Evolutionary conservation across 1,140 invertebrate genomes (phyloP).

Genomic region (Lasioglossum baleicum): DNA sequence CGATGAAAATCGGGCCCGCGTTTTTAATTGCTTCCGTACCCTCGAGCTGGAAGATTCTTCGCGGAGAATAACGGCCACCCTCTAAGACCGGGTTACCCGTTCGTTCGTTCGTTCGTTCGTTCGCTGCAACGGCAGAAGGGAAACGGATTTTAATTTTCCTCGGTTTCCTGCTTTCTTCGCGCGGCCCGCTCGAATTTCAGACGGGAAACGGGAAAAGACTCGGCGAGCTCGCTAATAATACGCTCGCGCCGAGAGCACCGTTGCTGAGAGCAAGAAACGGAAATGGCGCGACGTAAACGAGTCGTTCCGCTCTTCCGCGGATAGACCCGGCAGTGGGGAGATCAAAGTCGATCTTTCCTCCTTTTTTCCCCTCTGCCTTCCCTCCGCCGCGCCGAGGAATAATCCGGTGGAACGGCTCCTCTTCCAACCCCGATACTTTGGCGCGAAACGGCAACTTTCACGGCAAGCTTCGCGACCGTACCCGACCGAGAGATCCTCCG

Average conservation of each 20-base stretch:
- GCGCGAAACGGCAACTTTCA: no score
- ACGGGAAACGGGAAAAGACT: neutral
- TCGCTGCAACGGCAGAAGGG: no score
- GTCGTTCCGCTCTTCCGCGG: conserved; percentile 53
- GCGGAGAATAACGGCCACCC: no score
- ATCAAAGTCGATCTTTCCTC: conserved; percentile 27
- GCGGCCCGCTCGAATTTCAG: conserved; percentile 4
- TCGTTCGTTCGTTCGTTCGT: no score
- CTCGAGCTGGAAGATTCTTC: no score
- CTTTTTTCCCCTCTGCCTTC: no score
- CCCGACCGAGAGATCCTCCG: no score
- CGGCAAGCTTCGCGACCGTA: no score
- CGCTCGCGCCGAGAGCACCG: conserved; percentile 26
- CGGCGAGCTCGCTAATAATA: conserved; percentile 14
- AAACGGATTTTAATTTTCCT: conserved; percentile 34
- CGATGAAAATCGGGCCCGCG: no score
- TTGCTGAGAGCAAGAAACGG: conserved; percentile 45
- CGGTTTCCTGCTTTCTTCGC: neutral
- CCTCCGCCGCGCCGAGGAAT: conserved; percentile 2
- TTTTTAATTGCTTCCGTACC: no score
- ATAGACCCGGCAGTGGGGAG: conserved; percentile 10
- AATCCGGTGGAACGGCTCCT: conserved; percentile 16
- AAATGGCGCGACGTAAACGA: conserved; percentile 49
- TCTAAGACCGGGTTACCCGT: no score
- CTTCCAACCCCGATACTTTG: conserved; percentile 8